Evolutionary conservation across 2,797 vertebrate species (phyloP), one percentile per base, ranked within the genome.

Genomic region (Acrossocheilus wenchowensis): DNA sequence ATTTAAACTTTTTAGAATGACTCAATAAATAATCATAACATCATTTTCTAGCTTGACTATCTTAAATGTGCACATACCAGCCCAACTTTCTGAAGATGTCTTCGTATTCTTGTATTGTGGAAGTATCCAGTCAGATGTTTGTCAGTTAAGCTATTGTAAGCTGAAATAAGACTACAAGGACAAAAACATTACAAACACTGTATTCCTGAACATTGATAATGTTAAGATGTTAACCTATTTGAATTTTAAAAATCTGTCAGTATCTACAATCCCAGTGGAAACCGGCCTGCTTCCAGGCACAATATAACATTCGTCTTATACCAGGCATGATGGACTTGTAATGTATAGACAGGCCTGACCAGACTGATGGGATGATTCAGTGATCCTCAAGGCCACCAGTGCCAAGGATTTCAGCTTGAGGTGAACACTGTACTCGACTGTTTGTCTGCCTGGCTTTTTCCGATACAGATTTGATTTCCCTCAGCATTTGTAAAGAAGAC

Each of bases 61-160:
- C 96, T 86, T 94, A 9, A 68, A 68, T 19, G 17, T 68, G 34
- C 34, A 68, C 66, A 39, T 68, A 99, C 98, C 98, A 99, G 95
- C 34, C 98, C 98, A 4, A 97, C 96, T 95, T 95, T 96, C 84
- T 96, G 95, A 45, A 99, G 96, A 87, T 99, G 98, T 84, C 93
- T 93, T 87, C 97, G 95, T 92, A 99, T 98, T 85, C 97, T 94
- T 34, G 92, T 91, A 87, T 96, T 99, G 94, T 95, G 99, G 94
- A 99, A 99, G 91, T 99, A 99, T 43, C 96, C 97, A 3, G 91
- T 91, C 50, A 99, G 94, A 89, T 99, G 97, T 94, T 96, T 98
- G 94, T 99, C 98, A 0, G 95, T 97, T 15, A 99, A 97, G 82
- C 98, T 99, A 89, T 98, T 99, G 90, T 99, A 99, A 48, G 93